A percentile compares a stretch with the other conserved stretches of the same genome.
Conservation (phyloP, 2,797 vertebrate genomes). For the Serranus cabrilla region DNA sequence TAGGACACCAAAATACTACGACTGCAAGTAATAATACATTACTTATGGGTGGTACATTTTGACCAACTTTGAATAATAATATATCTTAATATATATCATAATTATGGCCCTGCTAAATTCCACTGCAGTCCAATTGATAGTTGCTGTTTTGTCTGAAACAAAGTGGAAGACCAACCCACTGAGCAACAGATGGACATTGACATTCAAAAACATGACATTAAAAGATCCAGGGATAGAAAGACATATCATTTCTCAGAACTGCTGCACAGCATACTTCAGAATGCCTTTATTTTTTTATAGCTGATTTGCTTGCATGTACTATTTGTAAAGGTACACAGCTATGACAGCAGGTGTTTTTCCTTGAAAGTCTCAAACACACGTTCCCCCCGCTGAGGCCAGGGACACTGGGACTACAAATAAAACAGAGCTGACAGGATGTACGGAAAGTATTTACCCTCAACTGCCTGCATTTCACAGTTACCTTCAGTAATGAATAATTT, state of each 20-base stretch:
- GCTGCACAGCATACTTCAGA: background rate
- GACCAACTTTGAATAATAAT: too few relatives aligned
- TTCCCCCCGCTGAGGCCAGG: slow-evolving; percentile 7
- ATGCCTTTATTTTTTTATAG: background rate
- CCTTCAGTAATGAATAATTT: background rate
- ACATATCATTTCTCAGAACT: too few relatives aligned
- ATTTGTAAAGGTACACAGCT: slow-evolving; percentile 22
- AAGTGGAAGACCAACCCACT: background rate
- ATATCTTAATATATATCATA: too few relatives aligned
- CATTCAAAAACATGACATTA: too few relatives aligned
- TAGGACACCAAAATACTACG: too few relatives aligned
- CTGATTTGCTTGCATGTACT: slow-evolving; percentile 4
- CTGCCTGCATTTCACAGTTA: slow-evolving; percentile 1
- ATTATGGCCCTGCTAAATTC: background rate
- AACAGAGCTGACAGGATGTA: slow-evolving; percentile 27
- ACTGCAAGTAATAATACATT: too few relatives aligned
- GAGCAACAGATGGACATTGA: too few relatives aligned
- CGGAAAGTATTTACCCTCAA: slow-evolving; percentile 10
- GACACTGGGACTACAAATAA: background rate
- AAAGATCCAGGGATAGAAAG: too few relatives aligned
- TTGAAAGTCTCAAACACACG: slow-evolving; percentile 28
- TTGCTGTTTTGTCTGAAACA: background rate
- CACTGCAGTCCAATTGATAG: background rate
- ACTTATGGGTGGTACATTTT: too few relatives aligned
- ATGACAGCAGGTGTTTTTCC: slow-evolving; percentile 36